Percentiles rank a stretch among this genome's conserved stretches.
These are phyloP conservation scores for Himalopsyche japonica DNA, from an alignment of 2,888 invertebrate species.

Conservation along the genomic window DNA sequence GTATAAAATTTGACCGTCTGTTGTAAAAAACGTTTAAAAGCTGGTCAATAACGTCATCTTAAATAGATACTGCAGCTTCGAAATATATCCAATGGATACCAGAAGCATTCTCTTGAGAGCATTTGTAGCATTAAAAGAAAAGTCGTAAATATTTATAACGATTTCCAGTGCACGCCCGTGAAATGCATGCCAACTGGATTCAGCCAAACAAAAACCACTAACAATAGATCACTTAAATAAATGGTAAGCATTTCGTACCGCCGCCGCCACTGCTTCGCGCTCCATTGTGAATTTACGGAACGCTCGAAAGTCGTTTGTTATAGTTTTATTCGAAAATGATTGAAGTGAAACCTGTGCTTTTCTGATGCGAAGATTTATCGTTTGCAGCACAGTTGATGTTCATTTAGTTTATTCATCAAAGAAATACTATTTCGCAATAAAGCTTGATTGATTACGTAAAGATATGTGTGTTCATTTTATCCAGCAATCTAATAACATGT, in stretches of 20 bases:
- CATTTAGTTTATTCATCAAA: too few species aligned
- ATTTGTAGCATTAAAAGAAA: neutral
- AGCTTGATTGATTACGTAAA: too few species aligned
- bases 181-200: neutral
- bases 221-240: neutral
- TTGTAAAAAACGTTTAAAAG: too few species aligned
- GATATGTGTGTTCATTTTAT: too few species aligned
- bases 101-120: neutral
- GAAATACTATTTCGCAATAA: too few species aligned
- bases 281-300: neutral
- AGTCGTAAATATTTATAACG: neutral
- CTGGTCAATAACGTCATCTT: too few species aligned
- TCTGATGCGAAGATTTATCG: neutral
- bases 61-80: too few species aligned
- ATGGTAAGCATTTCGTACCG: neutral
- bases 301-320: neutral
- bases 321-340: neutral
- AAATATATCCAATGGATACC: neutral
- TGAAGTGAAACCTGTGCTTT: neutral
- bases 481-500: too few species aligned
- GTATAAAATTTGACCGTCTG: too few species aligned
- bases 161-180: neutral
- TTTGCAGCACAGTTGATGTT: too few species aligned
- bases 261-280: neutral
- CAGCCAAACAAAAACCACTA: neutral